These are phyloP conservation scores for Diplodus puntazzo DNA, from an alignment of 2,797 vertebrate genomes.

Conservation along the genomic window DNA sequence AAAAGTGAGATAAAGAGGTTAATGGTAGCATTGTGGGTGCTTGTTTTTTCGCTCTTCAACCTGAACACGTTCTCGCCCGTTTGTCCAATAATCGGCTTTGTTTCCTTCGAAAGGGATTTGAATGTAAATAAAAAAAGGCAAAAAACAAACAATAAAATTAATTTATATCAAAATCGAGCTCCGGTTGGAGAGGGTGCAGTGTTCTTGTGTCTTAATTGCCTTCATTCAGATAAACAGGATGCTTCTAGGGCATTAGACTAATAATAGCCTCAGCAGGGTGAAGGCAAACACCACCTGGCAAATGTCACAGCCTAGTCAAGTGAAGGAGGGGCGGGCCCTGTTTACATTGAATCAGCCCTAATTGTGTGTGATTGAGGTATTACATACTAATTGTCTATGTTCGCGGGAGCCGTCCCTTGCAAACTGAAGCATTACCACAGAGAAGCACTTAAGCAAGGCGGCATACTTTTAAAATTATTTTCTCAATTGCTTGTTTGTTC, in stretches of 20 bases:
- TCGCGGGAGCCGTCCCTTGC: conserved; percentile 59
- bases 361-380: conserved; percentile 83
- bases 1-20: background rate
- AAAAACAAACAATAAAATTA: background rate
- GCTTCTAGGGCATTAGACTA: conserved; percentile 69
- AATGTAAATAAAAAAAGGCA: background rate
- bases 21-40: background rate
- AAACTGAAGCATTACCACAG: conserved; percentile 66
- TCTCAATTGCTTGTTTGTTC: conserved; percentile 78
- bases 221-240: conserved; percentile 65
- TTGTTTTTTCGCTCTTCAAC: background rate
- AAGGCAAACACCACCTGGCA: conserved; percentile 80
- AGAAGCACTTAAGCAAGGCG: conserved; percentile 70
- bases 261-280: conserved; percentile 64
- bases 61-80: background rate
- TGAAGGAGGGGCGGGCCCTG: conserved; percentile 66
- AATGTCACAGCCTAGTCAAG: conserved; percentile 82
- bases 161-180: background rate
- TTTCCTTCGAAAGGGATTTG: background rate
- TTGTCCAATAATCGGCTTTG: background rate
- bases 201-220: conserved; percentile 45
- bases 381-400: conserved; percentile 77
- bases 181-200: conserved; percentile 1
- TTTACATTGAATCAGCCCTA: conserved; percentile 80
- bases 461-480: conserved; percentile 73